Evolutionary conservation across 2,888 invertebrate genomes (phyloP).

Genomic region (Amphipoea oculea): DNA sequence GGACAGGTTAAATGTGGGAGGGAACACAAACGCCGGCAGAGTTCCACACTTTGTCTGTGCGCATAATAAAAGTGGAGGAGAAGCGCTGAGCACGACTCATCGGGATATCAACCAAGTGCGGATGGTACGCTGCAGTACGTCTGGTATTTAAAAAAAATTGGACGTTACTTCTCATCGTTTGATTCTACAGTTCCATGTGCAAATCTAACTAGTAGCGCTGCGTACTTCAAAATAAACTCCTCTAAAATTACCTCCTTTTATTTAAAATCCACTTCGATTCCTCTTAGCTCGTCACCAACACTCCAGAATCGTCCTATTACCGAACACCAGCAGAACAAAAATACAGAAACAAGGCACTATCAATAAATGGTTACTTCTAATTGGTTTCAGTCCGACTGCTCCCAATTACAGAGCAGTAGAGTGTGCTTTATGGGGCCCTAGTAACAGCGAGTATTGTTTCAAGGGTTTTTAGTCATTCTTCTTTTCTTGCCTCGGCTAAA

Average conservation of each 20-base stretch:
- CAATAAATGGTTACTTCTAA: conserved; percentile 66
- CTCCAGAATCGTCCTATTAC: not conserved
- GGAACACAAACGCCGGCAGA: no score
- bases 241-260: not conserved
- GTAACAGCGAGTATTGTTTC: conserved; percentile 21
- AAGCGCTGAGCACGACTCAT: no score
- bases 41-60: no score
- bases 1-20: no score
- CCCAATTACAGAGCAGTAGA: conserved; percentile 66
- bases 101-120: no score
- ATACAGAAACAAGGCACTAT: conserved; percentile 43
- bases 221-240: not conserved
- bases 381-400: conserved; percentile 68
- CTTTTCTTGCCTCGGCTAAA: not conserved
- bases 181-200: not conserved
- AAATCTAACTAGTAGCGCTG: not conserved
- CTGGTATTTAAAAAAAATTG: not conserved
- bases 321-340: conserved; percentile 35
- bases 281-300: conserved; percentile 4
- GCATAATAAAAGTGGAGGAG: no score
- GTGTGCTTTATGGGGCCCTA: conserved; percentile 43
- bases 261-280: not conserved
- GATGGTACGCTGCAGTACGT: no score
- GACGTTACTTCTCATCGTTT: not conserved
- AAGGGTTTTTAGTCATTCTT: not conserved